Conservation (phyloP, 1,140 invertebrate species). For the Cepaea nemoralis region DNA sequence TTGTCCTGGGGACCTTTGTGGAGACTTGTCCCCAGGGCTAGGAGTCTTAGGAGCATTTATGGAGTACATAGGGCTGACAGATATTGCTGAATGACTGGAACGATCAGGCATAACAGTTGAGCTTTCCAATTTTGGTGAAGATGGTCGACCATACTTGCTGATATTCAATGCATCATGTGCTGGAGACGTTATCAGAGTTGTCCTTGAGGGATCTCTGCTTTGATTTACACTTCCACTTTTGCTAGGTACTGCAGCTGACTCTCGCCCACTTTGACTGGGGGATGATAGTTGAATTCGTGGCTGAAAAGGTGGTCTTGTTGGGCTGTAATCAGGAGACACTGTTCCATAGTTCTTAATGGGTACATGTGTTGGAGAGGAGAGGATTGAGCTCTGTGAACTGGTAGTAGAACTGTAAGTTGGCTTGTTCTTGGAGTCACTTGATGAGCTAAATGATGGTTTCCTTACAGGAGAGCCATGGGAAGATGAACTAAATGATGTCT, state of each 20-base stretch:
- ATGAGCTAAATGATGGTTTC: slow-evolving; percentile 39
- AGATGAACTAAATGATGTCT: slow-evolving; percentile 40
- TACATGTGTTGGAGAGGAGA: slow-evolving; percentile 39
- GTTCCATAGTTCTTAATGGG: slow-evolving; percentile 36
- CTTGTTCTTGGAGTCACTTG: slow-evolving; percentile 34
- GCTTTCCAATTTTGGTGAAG: slow-evolving; percentile 22
- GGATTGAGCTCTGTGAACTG: slow-evolving; percentile 42
- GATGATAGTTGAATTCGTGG: not conserved
- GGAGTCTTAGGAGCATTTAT: not conserved
- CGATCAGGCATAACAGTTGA: not conserved
- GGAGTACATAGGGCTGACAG: not conserved
- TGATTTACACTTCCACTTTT: not conserved
- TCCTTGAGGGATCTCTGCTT: not conserved
- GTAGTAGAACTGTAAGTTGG: slow-evolving; percentile 43
- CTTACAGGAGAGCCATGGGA: slow-evolving; percentile 37
- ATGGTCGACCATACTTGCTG: slow-evolving; percentile 23
- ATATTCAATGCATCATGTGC: not conserved
- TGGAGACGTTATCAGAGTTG: slow-evolving; percentile 6
- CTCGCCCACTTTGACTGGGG: not conserved
- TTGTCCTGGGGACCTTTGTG: not conserved
- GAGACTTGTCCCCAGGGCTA: not conserved
- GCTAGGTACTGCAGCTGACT: not conserved
- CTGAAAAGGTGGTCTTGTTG: not conserved
- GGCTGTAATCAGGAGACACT: slow-evolving; percentile 36
- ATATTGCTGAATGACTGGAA: not conserved